A percentile compares a stretch with the other conserved stretches of the same genome.
Evolutionary conservation across 2,888 invertebrate genomes (phyloP).

Genomic region (Macrophya alboannulata): DNA sequence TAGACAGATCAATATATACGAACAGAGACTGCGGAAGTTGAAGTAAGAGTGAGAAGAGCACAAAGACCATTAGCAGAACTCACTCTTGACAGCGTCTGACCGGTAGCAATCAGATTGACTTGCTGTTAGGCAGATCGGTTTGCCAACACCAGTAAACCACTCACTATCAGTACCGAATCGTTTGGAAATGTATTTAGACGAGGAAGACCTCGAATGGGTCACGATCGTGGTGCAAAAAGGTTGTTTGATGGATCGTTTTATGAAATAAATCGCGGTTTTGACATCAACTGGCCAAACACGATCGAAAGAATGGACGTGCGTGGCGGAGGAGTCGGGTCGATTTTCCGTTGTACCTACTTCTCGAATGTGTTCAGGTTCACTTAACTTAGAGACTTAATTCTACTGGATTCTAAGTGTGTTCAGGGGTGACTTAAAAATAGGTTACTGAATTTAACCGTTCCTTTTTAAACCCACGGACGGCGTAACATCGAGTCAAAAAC

Average conservation of each 20-base stretch:
- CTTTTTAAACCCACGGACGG: conserved; percentile 16
- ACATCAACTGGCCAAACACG: background rate
- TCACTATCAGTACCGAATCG: conserved; percentile 43
- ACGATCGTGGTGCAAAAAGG: conserved; percentile 1
- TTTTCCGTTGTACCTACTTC: conserved; percentile 15
- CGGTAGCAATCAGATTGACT: conserved; percentile 33
- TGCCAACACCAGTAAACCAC: conserved; percentile 26
- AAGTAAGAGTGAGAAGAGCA: background rate
- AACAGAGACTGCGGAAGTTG: background rate
- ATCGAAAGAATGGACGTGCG: conserved; percentile 1
- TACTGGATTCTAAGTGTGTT: conserved; percentile 14
- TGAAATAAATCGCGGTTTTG: background rate
- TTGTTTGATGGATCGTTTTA: conserved; percentile 6
- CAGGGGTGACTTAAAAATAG: conserved; percentile 53
- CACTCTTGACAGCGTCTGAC: conserved; percentile 44
- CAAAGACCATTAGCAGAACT: conserved; percentile 17
- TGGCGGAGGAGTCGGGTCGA: background rate
- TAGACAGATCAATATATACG: background rate
- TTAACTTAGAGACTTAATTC: conserved; percentile 32
- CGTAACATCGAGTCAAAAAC: conserved; percentile 21
- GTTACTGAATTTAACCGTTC: background rate
- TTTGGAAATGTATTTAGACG: background rate
- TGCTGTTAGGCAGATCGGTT: background rate
- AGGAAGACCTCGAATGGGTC: background rate
- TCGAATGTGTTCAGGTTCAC: conserved; percentile 11